A percentile compares a stretch with the other conserved stretches of the same genome.
Conservation (phyloP, 2,113 vertebrate species). For the Orientallactaga bullata region DNA sequence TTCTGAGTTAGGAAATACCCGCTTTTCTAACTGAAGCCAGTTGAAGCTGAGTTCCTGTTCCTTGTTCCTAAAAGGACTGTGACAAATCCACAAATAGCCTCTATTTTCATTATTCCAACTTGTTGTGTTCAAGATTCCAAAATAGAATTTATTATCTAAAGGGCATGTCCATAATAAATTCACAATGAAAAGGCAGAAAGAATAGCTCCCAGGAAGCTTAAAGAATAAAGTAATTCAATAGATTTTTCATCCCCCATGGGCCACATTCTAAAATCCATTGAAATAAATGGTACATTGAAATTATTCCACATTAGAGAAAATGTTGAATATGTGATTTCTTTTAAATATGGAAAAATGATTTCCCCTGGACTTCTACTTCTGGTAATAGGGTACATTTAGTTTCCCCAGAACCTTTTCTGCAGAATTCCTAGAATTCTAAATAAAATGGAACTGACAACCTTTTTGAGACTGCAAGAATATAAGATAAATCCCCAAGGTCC, state of each 20-base stretch:
- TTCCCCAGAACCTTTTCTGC: background rate
- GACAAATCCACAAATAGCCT: conserved; percentile 27
- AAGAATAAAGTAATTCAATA: conserved; percentile 34
- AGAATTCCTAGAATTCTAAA: conserved; percentile 31
- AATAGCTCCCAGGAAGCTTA: conserved; percentile 6
- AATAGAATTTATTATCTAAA: conserved; percentile 6
- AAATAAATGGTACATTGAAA: background rate
- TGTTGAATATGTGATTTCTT: conserved; percentile 17
- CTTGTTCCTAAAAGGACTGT: conserved; percentile 41
- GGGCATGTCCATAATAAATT: background rate
- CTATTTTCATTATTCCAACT: background rate
- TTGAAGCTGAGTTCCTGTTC: conserved; percentile 46
- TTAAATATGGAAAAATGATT: background rate
- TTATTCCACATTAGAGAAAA: conserved; percentile 26
- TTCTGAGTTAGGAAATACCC: conserved; percentile 37
- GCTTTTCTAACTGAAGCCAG: conserved; percentile 40
- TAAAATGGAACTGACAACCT: conserved; percentile 34
- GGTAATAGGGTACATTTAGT: background rate
- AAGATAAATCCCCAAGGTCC: background rate
- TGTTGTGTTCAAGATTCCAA: conserved; percentile 5
- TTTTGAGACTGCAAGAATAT: conserved; percentile 41
- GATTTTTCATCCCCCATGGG: conserved; percentile 8
- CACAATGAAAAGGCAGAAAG: conserved; percentile 53
- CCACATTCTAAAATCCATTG: conserved; percentile 41
- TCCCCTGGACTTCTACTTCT: conserved; percentile 20